Conservation (phyloP, 2,113 vertebrate genomes). For the Psophia crepitans region DNA sequence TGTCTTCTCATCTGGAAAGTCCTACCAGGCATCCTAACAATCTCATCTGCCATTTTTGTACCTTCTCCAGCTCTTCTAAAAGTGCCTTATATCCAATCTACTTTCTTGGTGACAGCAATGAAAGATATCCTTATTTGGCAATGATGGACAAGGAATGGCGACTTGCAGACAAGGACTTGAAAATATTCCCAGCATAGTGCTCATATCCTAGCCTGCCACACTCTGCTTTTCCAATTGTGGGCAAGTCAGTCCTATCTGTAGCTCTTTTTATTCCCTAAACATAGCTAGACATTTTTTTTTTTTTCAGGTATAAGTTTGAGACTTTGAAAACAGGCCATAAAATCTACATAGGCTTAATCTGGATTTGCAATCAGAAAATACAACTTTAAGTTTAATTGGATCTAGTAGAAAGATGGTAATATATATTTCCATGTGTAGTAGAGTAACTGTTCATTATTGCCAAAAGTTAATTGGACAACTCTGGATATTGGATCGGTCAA, state of each 20-base stretch:
- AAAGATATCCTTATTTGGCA: neutral
- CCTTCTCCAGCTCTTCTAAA: neutral
- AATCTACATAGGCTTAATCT: neutral
- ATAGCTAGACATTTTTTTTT: too few species aligned
- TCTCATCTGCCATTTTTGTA: neutral
- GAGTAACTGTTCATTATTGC: neutral
- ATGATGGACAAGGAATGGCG: neutral
- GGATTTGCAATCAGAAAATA: neutral
- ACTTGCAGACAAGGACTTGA: neutral
- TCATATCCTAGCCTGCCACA: neutral
- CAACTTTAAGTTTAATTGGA: neutral
- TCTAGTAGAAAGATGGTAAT: neutral
- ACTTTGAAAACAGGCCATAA: neutral
- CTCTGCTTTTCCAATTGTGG: neutral
- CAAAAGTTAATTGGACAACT: neutral
- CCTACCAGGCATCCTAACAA: neutral
- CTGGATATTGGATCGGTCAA: neutral
- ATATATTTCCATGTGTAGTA: too few species aligned
- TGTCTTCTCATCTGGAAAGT: neutral
- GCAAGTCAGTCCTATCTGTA: neutral
- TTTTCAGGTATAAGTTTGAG: neutral
- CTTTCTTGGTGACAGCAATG: neutral
- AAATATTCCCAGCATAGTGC: neutral
- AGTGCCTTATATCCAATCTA: rapidly evolving
- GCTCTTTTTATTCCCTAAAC: rapidly evolving